Evolutionary conservation across 2,888 invertebrate genomes (phyloP), one percentile per base, ranked within the genome.

Genomic region (Drosophila subsilvestris): DNA sequence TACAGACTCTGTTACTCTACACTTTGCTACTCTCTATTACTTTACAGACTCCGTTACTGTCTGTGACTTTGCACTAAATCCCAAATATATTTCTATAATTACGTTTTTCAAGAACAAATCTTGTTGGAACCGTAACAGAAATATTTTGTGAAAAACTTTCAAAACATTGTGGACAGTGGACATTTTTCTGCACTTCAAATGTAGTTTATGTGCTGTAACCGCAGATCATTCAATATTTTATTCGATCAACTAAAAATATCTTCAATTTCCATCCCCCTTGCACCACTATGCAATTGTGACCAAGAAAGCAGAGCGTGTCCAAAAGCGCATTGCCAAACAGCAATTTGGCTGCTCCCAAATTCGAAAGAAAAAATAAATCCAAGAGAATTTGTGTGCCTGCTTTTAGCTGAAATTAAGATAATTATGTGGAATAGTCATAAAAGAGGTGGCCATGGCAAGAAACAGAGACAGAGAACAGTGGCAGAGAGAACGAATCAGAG

Each of bases 391-490:
- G 20, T 8, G 59, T 70, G 65, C 60, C 69, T 66, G 56, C 57
- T 75, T 73, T 76, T 66, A 50, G 71, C 18, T 32, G 65, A 69
- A 83, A 86, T 75, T 86, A 71, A 78, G 84, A 84, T 81, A 80
- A 81, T 86, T 83, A 54, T 60, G 43, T 17, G 22, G 29, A 12
- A 48, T 27, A 43, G 47, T 18, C 22, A 47, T 47, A 6, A 9
- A 5, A 25, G 17, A 12, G 18, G 27, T 37, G n/a, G 22, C 42
- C 14, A 22, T 53, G 20, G 37, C 27, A 18, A 37, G 37, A 42
- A 18, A 37, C 18, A 8, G 5, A 18, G 20, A 50, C 65, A 61
- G 22, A 44, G 51, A 18, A 17, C 14, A 48, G 45, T 42, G 9
- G 58, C 12, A 12, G 8, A 12, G 45, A 3, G 8, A 18, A 27